Percentiles rank a stretch among this genome's conserved stretches.
Evolutionary conservation across 2,888 invertebrate species (phyloP).

Genomic region (Dorcus hopei): DNA sequence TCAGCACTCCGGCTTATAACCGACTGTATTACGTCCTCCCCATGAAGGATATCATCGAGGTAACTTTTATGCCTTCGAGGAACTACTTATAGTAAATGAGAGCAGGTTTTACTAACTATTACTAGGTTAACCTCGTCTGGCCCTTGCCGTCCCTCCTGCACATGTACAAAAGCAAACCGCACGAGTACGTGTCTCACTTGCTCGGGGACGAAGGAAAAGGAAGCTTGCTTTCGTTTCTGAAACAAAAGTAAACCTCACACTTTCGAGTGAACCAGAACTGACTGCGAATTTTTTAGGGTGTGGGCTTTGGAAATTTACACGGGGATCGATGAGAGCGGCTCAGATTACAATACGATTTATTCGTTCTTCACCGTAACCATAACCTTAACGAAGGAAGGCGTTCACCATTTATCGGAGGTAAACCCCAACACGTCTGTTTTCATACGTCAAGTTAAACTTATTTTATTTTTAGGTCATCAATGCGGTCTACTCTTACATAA

Average conservation of each 20-base stretch:
- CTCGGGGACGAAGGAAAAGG: slow-evolving; percentile 85
- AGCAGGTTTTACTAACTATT: neutral
- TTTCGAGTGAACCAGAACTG: too few relatives aligned
- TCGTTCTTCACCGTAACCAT: slow-evolving; percentile 71
- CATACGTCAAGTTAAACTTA: neutral
- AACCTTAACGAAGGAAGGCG: slow-evolving; percentile 74
- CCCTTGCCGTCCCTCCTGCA: slow-evolving; percentile 59
- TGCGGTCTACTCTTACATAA: slow-evolving; percentile 76
- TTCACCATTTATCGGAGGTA: slow-evolving; percentile 64
- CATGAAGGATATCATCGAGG: slow-evolving; percentile 67
- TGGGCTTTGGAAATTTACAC: slow-evolving; percentile 73
- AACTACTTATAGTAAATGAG: neutral
- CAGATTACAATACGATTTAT: slow-evolving; percentile 76
- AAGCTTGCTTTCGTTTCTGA: slow-evolving; percentile 73
- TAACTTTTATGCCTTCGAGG: slow-evolving; percentile 36
- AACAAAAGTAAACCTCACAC: slow-evolving; percentile 57
- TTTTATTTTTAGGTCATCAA: slow-evolving; percentile 62
- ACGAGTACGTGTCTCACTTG: slow-evolving; percentile 73
- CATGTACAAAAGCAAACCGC: slow-evolving; percentile 72
- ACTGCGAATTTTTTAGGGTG: slow-evolving; percentile 51
- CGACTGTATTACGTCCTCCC: slow-evolving; percentile 75
- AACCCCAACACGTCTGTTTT: slow-evolving; percentile 12
- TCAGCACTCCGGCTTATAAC: slow-evolving; percentile 60
- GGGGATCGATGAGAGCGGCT: slow-evolving; percentile 72
- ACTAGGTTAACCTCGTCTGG: slow-evolving; percentile 61